Evolutionary conservation across 2,113 vertebrate genomes (phyloP).

Genomic region (Scopus umbretta): DNA sequence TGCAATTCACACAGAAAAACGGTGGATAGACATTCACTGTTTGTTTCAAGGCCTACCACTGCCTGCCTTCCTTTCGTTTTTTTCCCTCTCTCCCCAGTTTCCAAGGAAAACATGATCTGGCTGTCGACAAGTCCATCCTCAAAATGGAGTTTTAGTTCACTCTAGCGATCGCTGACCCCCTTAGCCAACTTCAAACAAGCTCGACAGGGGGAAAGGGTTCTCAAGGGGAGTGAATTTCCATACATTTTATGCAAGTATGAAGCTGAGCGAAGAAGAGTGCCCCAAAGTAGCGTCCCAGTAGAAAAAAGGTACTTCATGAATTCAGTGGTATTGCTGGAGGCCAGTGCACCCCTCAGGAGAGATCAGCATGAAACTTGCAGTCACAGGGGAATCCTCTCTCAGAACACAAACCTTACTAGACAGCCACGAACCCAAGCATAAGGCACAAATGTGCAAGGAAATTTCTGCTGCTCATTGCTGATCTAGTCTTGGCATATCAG

Average conservation of each 20-base stretch:
- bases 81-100: background rate
- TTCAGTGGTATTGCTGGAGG: background rate
- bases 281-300: background rate
- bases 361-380: background rate
- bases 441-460: background rate
- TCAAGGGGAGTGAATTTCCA: background rate
- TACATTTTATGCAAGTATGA: background rate
- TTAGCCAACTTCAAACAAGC: background rate
- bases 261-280: background rate
- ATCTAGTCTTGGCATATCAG: too few relatives aligned
- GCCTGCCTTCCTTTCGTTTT: background rate
- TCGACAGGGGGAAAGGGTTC: background rate
- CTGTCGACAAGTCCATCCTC: background rate
- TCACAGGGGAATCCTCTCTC: background rate
- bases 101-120: background rate
- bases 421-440: rapidly evolving
- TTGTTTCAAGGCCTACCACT: background rate
- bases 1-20: background rate
- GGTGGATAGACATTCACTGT: rapidly evolving
- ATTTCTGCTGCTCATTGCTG: background rate
- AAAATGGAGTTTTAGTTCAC: background rate
- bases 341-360: background rate
- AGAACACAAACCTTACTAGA: background rate
- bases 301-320: background rate
- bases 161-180: background rate